Base-by-base conservation (phyloP, 2,888 invertebrate species). In the Amorpha juglandis region DNA sequence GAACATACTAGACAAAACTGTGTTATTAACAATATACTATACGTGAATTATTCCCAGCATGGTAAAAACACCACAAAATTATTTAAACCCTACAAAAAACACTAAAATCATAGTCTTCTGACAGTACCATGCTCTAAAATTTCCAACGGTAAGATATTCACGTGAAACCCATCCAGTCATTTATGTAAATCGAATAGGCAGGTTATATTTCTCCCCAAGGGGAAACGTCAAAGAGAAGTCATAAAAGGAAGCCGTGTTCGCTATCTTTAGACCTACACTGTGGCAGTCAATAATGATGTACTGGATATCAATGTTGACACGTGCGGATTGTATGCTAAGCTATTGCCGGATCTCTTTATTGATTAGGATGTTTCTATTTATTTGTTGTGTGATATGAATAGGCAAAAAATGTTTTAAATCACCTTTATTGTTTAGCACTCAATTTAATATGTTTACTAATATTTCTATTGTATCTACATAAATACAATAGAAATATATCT, bases 141-240 rank as follows among this genome's bases (percentile, higher is more conserved):
- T 76, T 70, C 74, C 74, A 75, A 69, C 68, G 70, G 72, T 74
- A 77, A 80, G 74, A 74, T 78, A 71, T 50, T 63, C 42, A 51
- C 62, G 58, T 21, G 47, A 51, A 68, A 63, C 68, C 71, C 77
- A 70, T 74, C 71, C 69, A 76, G 72, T 73, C 77, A 77, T 84
- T 82, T 84, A 84, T 84, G 84, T 79, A 81, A 83, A 84, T 85
- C 73, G 76, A 76, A 82, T 82, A 78, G 77, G 79, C 75, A 74
- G 74, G 74, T 70, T 74, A 69, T 69, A 77, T 76, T 77, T 76
- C 71, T 78, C 73, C 73, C 73, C 68, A 66, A 51, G 69, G 76
- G 64, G 68, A 66, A 69, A 71, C 64, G 69, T 75, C 74, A 73
- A 68, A 72, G 66, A 63, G 66, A 70, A 67, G 69, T 70, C 69